Evolutionary conservation across 2,888 invertebrate species (phyloP), one percentile per base, ranked within the genome.

Genomic region (Tethea ocularis): DNA sequence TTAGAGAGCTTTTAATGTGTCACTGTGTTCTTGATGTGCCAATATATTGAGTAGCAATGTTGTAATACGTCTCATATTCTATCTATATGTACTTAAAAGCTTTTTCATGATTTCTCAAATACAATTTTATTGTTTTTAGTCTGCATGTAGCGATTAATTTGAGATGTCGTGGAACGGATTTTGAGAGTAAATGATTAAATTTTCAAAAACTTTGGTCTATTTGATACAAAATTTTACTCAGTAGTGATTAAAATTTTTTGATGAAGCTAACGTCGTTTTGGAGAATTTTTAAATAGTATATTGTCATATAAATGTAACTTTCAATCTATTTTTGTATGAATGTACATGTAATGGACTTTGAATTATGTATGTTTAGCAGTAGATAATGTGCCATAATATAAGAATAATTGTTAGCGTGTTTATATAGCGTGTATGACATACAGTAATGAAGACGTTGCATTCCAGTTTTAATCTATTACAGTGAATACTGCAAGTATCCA

Each of bases 321-420:
- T 69, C 72, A 66, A 76, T 72, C 75, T 88, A 88, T 87, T 88
- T 88, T 89, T 87, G 78, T 88, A 88, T 84, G 76, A 67, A 80
- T 83, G 82, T 87, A 84, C 69, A 61, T 61, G 68, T 64, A 67
- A 61, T 68, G 57, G 57, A 61, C 68, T 71, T 74, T 63, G 65
- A 66, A 58, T 59, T 62, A 65, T 71, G 57, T 69, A 63, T 63
- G 69, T 69, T 61, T 72, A 69, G 62, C 57, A 72, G 67, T 73
- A 61, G n/a, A n/a, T n/a, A 68, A 77, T 78, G 82, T 82, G 82
- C 77, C 80, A 83, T 83, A 78, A 68, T 63, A 67, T 61, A 63
- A 63, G 66, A 64, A 63, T 60, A 60, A 58, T 66, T 57, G 60
- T 63, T 70, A 66, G 66, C 62, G 60, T 63, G 46, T 53, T 63